Base-by-base conservation (phyloP, 1,140 invertebrate genomes). In the Cotesia vestalis region DNA sequence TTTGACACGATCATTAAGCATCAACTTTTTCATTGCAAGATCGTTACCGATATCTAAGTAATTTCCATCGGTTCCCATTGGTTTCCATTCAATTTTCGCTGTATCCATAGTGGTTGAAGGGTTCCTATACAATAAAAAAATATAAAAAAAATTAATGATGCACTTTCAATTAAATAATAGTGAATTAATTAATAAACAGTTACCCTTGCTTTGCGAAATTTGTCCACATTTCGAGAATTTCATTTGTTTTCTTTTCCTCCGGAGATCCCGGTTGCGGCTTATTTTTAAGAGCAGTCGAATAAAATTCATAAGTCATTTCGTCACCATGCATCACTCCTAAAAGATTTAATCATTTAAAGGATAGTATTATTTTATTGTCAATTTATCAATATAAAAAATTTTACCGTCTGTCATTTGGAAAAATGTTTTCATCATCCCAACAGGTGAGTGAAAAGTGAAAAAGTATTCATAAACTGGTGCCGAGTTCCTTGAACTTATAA, bases 261-360 rank as follows among this genome's bases (percentile, higher is more conserved):
- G 76, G 52, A 6, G 81, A 80, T 20, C 76, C 81, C 1, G 78
- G 66, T 70, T 78, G 73, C 1, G 82, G 81, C 27, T 79, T 75
- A 69, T 84, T 81, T 60, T 85, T 83, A 20, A 85, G 79, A 6
- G n/a, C 35, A 0, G 77, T 79, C n/a, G 80, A 80, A 61, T 85
- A 85, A 75, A 93, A 94, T 17, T 91, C 73, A 78, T 92, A 92
- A 75, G 90, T 89, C 55, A 93, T 76, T 52, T 94, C 92, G 75
- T 94, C 92, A 4, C 91, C 91, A 78, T 93, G 92, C 55, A 90
- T 89, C 4, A 91, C 89, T 63, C 91, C 85, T 85, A 61, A 55
- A 57, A 71, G 12, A 20, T 40, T 57, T 11, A n/a, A 35, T 14
- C 17, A 67, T 53, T 36, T 27, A 3, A 34, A 2, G 34, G 17